Percentiles rank a stretch among this genome's conserved stretches.
phyloP scores from a whole-genome alignment of 2,797 vertebrate genomes.

The Dendrocincla tyrannina region DNA sequence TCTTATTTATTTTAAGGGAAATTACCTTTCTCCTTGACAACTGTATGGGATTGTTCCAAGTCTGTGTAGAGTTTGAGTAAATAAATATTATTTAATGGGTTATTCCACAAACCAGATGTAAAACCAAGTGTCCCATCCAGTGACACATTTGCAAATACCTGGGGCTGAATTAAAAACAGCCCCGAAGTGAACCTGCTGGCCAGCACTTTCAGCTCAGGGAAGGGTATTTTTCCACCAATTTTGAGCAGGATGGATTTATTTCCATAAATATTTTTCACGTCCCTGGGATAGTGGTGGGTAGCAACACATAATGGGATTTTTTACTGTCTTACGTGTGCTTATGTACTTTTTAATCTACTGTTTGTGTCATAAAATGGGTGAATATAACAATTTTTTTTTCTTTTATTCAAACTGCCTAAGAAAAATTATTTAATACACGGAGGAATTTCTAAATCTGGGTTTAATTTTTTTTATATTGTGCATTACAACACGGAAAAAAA shows the following conservation, averaged over 20 bases:
- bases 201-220: neutral
- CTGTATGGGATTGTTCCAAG: neutral
- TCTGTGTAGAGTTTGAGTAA: neutral
- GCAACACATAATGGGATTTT: neutral
- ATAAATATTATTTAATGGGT: neutral
- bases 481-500: conserved; percentile 64
- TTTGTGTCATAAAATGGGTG: conserved; percentile 31
- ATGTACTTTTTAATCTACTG: neutral
- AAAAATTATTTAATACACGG: conserved; percentile 51
- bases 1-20: neutral
- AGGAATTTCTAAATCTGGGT: conserved; percentile 34
- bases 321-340: neutral
- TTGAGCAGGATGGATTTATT: neutral
- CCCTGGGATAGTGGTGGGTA: neutral
- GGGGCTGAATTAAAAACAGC: neutral
- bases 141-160: rapidly evolving
- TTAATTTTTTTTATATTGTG: conserved; percentile 63
- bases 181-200: neutral
- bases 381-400: conserved; percentile 21
- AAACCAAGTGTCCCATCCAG: neutral
- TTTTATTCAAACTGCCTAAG: conserved; percentile 4
- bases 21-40: neutral
- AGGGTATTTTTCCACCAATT: neutral
- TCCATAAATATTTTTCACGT: neutral
- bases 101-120: neutral